Base-by-base conservation (phyloP, 1,140 invertebrate genomes). In the Popillia japonica region DNA sequence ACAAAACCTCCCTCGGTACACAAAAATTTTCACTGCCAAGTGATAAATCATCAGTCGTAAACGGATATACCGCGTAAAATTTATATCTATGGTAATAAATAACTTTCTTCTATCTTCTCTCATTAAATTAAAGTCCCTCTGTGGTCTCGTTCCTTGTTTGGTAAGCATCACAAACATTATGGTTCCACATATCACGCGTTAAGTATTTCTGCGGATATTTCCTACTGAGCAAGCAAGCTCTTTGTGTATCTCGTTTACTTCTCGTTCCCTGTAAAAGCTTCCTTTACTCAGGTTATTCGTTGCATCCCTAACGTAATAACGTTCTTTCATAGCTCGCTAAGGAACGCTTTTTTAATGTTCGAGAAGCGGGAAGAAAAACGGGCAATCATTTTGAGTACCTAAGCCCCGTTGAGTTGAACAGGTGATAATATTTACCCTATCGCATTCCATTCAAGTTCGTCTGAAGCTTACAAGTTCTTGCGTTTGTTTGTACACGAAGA, bases 31-130 rank as follows among this genome's bases (percentile, higher is more conserved):
- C 61, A 68, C 17, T 68, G 22, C 11, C 61, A 14, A 22, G 22
- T 23, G 61, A 68, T 68, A 68, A 68, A 68, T 68, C 61, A 68
- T 68, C 61, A 20, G 61, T 34, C 61, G 61, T 68, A 68, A 68
- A 68, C 61, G 61, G 61, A 68, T 68, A 22, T 68, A 20, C 22
- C 61, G 17, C 22, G 27, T 34, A 23, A 68, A 68, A 68, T 68
- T 68, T 68, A 68, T 68, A 68, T 9, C 61, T 17, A 17, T 68
- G 2, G 61, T 22, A 68, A 27, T 68, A 68, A 22, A 27, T 68
- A 68, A 34, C 61, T 14, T 68, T 17, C 27, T 34, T 68, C 2
- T 27, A 23, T 68, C 17, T 68, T 68, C 61, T 8, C 20, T 68
- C 22, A 68, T 68, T 68, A 68, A 34, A 68, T 68, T 68, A 68